Percentiles rank a stretch among this genome's conserved stretches.
phyloP scores from a whole-genome alignment of 2,888 invertebrate species.

The Digitonthophagus gazella region DNA sequence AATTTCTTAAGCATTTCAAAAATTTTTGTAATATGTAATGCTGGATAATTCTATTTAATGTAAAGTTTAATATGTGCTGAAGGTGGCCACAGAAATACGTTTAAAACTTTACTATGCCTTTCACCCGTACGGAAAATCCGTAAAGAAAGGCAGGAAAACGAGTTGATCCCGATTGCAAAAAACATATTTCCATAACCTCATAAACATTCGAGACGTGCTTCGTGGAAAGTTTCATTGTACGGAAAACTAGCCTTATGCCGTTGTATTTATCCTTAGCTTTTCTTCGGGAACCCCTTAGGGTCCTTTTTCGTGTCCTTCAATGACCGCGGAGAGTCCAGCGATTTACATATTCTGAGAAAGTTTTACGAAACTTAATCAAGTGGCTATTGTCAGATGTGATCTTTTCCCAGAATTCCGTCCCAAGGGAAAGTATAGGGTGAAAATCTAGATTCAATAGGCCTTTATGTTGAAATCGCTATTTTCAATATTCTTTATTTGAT shows the following conservation, averaged over 20 bases:
- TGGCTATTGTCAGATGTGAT: constrained; percentile 23
- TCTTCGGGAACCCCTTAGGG: constrained; percentile 19
- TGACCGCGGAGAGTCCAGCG: constrained; percentile 18
- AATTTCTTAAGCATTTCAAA: no score
- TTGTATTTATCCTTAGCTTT: constrained; percentile 26
- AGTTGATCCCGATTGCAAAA: constrained; percentile 29
- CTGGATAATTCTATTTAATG: no score
- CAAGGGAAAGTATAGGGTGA: constrained; percentile 16
- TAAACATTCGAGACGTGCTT: constrained; percentile 46
- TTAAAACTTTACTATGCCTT: neutral
- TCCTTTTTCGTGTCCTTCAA: no score
- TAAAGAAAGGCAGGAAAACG: constrained; percentile 8
- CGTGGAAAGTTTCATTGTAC: constrained; percentile 48
- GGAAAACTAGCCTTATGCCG: constrained; percentile 46
- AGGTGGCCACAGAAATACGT: neutral
- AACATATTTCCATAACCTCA: constrained; percentile 47
- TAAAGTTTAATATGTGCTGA: neutral
- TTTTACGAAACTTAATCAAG: constrained; percentile 41
- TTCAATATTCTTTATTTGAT: constrained; percentile 20
- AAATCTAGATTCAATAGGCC: neutral
- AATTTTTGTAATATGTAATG: no score
- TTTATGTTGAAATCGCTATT: neutral
- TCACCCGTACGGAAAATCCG: neutral
- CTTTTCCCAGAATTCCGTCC: neutral
- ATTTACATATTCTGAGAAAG: constrained; percentile 51